phyloP scores from a whole-genome alignment of 1,140 invertebrate species.

The Frieseomelitta varia region DNA sequence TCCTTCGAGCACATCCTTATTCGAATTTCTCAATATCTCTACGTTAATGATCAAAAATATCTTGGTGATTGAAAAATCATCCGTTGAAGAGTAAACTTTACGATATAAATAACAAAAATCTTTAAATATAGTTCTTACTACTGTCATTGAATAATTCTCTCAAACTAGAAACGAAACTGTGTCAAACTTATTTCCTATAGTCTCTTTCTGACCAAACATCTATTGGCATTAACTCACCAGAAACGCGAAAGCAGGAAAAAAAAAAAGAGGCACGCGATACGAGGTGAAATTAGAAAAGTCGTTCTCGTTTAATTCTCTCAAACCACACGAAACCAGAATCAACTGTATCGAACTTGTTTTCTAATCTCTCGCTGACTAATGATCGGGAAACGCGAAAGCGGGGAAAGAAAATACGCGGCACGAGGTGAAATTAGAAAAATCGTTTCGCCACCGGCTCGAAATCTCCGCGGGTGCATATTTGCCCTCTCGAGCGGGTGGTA shows the following conservation, averaged over 20 bases:
- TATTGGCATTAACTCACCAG: neutral
- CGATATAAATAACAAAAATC: no score
- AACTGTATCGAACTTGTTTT: neutral
- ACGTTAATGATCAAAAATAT: no score
- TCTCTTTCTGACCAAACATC: neutral
- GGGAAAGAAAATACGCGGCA: neutral
- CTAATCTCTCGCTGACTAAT: neutral
- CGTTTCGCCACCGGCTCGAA: slow-evolving; percentile 22
- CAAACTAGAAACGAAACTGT: neutral
- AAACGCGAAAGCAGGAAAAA: no score
- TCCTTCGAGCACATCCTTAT: neutral
- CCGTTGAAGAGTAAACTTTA: no score
- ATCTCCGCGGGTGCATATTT: slow-evolving; percentile 43
- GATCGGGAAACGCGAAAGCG: neutral
- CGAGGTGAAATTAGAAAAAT: slow-evolving; percentile 37
- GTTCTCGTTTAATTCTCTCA: neutral
- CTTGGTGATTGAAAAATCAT: no score
- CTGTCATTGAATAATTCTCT: neutral
- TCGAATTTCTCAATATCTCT: no score
- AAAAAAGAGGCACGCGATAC: no score
- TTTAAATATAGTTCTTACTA: no score
- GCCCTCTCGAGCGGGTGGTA: slow-evolving; percentile 55
- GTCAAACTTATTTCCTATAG: neutral
- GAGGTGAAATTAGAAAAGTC: neutral
- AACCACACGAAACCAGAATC: neutral